phyloP scores from a whole-genome alignment of 2,113 vertebrate genomes.

The Dinomys branickii region DNA sequence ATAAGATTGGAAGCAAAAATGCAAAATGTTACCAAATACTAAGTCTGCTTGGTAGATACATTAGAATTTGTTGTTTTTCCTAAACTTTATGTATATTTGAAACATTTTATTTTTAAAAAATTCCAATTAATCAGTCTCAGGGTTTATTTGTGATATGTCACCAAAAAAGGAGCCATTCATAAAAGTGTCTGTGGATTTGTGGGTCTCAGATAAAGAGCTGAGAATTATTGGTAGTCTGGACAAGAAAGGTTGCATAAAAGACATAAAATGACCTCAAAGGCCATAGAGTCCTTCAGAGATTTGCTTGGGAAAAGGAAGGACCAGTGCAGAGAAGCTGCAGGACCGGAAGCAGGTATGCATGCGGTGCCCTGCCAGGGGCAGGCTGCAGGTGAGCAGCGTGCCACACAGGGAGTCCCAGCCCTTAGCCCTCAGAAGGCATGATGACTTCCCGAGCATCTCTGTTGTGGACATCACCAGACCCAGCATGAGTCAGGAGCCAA shows the following conservation, averaged over 20 bases:
- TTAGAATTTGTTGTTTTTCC: not conserved
- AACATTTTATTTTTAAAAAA: not conserved
- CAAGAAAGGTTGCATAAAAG: not conserved
- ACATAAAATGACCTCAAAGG: not conserved
- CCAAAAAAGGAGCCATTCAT: not conserved
- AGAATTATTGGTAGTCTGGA: too few species aligned
- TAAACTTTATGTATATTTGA: not conserved
- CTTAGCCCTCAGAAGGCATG: too few species aligned
- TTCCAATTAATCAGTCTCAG: not conserved
- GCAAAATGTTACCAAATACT: not conserved
- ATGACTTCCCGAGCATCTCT: not conserved
- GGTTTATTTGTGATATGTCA: not conserved
- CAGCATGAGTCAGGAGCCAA: fast-evolving
- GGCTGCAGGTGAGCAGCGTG: fast-evolving
- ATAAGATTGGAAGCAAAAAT: not conserved
- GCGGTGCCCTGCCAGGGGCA: not conserved
- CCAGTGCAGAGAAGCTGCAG: not conserved
- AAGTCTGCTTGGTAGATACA: not conserved
- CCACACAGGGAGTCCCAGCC: fast-evolving
- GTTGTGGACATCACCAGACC: fast-evolving
- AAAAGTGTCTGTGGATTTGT: not conserved
- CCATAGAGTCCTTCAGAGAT: fast-evolving
- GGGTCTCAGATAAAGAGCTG: not conserved
- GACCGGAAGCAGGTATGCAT: fast-evolving
- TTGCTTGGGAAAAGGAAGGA: not conserved